These are phyloP conservation scores for Polyodon spathula DNA, from an alignment of 2,113 vertebrate species.

Conservation along the genomic window DNA sequence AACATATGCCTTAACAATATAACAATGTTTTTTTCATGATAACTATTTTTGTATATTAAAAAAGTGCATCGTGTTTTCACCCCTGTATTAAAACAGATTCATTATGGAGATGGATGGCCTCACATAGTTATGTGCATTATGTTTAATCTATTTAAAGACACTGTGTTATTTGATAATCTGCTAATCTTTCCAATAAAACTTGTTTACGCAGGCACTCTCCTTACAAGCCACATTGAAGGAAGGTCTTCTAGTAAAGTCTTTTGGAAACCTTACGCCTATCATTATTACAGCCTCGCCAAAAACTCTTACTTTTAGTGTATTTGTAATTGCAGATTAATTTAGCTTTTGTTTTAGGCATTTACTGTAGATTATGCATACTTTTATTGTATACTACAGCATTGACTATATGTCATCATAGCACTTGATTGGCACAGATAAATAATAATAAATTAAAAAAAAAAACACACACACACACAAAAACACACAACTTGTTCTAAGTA, in stretches of 20 bases:
- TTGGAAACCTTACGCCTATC: background rate
- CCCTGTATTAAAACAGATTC: background rate
- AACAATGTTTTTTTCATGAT: too few relatives aligned
- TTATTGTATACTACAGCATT: too few relatives aligned
- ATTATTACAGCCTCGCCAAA: background rate
- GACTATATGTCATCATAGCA: too few relatives aligned
- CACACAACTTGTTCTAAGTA: too few relatives aligned
- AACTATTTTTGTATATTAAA: background rate
- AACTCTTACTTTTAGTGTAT: too few relatives aligned
- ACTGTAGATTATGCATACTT: too few relatives aligned
- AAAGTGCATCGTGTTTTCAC: background rate
- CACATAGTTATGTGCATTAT: constrained; percentile 9
- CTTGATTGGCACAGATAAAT: too few relatives aligned
- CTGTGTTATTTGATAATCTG: constrained; percentile 21
- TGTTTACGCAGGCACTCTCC: constrained; percentile 14
- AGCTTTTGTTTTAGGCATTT: too few relatives aligned
- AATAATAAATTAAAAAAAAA: too few relatives aligned
- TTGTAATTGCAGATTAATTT: too few relatives aligned
- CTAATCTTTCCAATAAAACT: constrained; percentile 11
- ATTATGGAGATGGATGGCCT: constrained; percentile 10
- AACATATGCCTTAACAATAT: too few relatives aligned
- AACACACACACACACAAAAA: background rate
- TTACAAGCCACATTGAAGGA: background rate
- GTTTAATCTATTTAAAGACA: constrained; percentile 10
- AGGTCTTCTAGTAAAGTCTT: background rate